phyloP scores from a whole-genome alignment of 2,113 vertebrate species.

The Cacatua alba region DNA sequence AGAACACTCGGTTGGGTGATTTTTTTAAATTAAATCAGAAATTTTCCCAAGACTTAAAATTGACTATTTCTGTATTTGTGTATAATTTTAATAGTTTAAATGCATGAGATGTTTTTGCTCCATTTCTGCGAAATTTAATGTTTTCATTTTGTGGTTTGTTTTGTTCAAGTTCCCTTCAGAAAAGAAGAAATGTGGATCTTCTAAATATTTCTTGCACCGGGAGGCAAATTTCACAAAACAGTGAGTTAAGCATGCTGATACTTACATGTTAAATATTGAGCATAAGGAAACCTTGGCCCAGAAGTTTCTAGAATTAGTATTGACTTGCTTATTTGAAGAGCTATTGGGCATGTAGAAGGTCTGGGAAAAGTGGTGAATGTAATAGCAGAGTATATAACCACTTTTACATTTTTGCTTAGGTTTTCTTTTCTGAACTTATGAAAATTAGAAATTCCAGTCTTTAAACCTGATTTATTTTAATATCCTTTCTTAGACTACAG shows the following conservation, averaged over 20 bases:
- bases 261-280: background rate
- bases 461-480: background rate
- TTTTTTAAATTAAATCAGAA: background rate
- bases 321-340: background rate
- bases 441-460: background rate
- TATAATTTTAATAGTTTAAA: background rate
- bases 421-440: background rate
- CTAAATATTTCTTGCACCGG: slow-evolving; percentile 45
- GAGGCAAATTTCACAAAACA: slow-evolving; percentile 18
- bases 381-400: background rate
- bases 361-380: background rate
- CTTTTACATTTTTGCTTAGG: background rate
- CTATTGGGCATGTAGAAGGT: background rate
- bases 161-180: slow-evolving; percentile 71
- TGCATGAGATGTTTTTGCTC: background rate
- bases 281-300: background rate
- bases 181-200: slow-evolving; percentile 68
- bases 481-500: background rate
- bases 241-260: slow-evolving; percentile 45
- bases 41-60: background rate
- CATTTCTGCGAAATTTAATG: background rate
- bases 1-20: background rate
- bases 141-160: slow-evolving; percentile 16
- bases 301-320: background rate
- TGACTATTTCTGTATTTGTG: background rate